These are phyloP conservation scores for Avahi laniger DNA, from an alignment of 2,797 vertebrate species.

Conservation along the genomic window DNA sequence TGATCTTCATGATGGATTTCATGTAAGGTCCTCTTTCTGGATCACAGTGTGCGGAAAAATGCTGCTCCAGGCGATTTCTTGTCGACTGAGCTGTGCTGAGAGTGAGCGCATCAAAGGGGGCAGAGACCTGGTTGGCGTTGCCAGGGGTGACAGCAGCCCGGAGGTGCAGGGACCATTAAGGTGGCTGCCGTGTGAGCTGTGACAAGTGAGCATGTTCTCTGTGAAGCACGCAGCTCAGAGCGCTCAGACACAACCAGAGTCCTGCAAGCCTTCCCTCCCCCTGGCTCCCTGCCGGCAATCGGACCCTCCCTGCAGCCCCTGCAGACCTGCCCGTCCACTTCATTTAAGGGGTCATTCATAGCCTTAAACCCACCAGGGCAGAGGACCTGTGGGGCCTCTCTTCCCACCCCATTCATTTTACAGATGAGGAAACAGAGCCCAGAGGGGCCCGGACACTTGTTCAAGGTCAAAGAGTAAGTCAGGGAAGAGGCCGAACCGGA, in stretches of 20 bases:
- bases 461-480: neutral
- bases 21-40: neutral
- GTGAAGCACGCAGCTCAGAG: slow-evolving; percentile 20
- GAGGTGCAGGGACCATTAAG: slow-evolving; percentile 74
- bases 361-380: neutral
- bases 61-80: slow-evolving; percentile 60
- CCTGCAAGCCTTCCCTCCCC: neutral
- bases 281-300: neutral
- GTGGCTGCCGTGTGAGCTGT: slow-evolving; percentile 64
- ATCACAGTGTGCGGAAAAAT: neutral
- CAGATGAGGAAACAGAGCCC: neutral
- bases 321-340: neutral
- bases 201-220: slow-evolving; percentile 65
- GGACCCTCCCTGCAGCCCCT: neutral
- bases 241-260: neutral
- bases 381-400: neutral
- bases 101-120: slow-evolving; percentile 57
- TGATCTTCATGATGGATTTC: slow-evolving; percentile 58
- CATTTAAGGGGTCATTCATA: neutral
- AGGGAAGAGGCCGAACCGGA: neutral
- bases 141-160: slow-evolving; percentile 69
- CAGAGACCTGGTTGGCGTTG: slow-evolving; percentile 66
- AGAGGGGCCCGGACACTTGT: neutral
- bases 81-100: slow-evolving; percentile 52
- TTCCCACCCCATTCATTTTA: neutral